Evolutionary conservation across 2,888 invertebrate genomes (phyloP).

Genomic region (Acleris cristana): DNA sequence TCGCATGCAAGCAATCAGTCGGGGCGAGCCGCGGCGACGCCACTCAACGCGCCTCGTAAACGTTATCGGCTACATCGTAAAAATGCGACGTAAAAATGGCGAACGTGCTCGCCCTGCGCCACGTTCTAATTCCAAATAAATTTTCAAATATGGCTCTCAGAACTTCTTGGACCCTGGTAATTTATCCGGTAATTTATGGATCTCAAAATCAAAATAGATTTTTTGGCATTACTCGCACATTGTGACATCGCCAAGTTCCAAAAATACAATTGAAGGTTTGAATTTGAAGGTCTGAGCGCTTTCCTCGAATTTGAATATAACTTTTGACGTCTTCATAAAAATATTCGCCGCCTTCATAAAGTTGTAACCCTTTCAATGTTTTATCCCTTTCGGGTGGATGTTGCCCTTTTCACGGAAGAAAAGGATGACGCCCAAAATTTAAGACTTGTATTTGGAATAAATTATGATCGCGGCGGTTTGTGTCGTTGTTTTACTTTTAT

Average conservation of each 20-base stretch:
- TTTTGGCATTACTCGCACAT: not conserved
- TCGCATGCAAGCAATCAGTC: slow-evolving; percentile 75
- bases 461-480: slow-evolving; percentile 30
- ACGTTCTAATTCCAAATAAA: slow-evolving; percentile 47
- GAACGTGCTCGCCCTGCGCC: slow-evolving; percentile 57
- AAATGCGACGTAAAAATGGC: slow-evolving; percentile 77
- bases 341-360: slow-evolving; percentile 34
- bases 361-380: slow-evolving; percentile 33
- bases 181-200: slow-evolving; percentile 3
- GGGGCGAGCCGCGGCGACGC: slow-evolving; percentile 78
- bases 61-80: slow-evolving; percentile 82
- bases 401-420: slow-evolving; percentile 26
- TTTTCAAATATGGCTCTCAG: slow-evolving; percentile 11
- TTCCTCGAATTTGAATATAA: slow-evolving; percentile 32
- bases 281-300: slow-evolving; percentile 1
- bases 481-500: slow-evolving; percentile 23
- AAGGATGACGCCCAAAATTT: slow-evolving; percentile 18
- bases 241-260: slow-evolving; percentile 2
- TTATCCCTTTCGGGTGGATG: slow-evolving; percentile 27
- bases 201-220: slow-evolving; percentile 16
- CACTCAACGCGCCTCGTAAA: slow-evolving; percentile 80
- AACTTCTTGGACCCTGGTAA: slow-evolving; percentile 7
- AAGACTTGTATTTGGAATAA: slow-evolving; percentile 23
- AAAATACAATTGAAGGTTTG: slow-evolving; percentile 11
- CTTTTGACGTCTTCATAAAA: slow-evolving; percentile 38